Evolutionary conservation across 2,888 invertebrate genomes (phyloP).

Genomic region (Piscicola geometra): DNA sequence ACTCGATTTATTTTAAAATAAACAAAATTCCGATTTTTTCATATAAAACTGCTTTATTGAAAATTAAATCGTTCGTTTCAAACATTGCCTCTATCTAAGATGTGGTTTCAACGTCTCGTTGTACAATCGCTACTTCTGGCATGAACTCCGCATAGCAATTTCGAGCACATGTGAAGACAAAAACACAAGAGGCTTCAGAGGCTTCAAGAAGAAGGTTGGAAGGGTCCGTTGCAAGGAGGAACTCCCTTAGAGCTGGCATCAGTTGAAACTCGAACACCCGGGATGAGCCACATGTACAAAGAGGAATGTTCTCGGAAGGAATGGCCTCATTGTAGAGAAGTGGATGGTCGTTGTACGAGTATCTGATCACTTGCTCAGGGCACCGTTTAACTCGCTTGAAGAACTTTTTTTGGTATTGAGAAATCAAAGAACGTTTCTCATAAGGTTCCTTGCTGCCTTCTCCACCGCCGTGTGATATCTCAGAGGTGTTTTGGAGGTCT

Average conservation of each 20-base stretch:
- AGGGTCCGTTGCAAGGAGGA: background rate
- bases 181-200: background rate
- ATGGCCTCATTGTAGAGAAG: background rate
- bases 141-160: background rate
- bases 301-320: background rate
- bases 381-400: background rate
- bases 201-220: background rate
- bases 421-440: background rate
- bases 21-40: too few relatives aligned
- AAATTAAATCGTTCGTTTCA: too few relatives aligned
- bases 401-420: background rate
- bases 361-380: background rate
- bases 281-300: background rate
- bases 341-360: background rate
- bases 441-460: background rate
- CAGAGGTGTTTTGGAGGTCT: background rate
- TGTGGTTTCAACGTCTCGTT: background rate
- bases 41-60: too few relatives aligned
- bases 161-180: background rate
- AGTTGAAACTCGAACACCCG: slow-evolving; percentile 1
- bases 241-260: background rate
- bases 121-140: background rate
- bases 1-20: too few relatives aligned
- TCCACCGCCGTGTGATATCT: background rate
- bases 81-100: too few relatives aligned